Percentiles rank a stretch among this genome's conserved stretches.
These are phyloP conservation scores for Trogon melanurus DNA, from an alignment of 2,113 vertebrate species.

Conservation along the genomic window DNA sequence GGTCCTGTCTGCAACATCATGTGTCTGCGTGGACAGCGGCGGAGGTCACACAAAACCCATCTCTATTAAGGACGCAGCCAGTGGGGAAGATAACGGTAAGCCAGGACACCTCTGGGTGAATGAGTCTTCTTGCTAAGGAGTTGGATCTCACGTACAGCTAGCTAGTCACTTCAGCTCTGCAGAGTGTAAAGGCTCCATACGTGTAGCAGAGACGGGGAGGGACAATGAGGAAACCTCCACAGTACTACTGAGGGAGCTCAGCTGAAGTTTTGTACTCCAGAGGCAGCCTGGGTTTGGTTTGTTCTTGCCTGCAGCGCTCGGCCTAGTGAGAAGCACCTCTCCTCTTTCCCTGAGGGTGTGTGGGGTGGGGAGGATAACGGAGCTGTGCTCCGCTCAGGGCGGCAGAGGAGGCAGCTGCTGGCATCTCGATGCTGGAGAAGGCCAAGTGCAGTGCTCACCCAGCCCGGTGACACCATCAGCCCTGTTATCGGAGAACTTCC, in stretches of 20 bases:
- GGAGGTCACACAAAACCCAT: not conserved
- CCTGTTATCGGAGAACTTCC: accelerated
- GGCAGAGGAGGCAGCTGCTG: not conserved
- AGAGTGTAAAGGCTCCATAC: accelerated
- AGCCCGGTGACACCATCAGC: not conserved
- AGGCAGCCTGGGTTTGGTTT: not conserved
- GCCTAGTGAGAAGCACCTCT: not conserved
- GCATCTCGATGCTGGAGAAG: not conserved
- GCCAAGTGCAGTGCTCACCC: not conserved
- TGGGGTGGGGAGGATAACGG: too few species aligned
- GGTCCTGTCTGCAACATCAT: not conserved
- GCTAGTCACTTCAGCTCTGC: not conserved
- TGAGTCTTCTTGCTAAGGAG: not conserved
- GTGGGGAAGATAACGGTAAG: not conserved
- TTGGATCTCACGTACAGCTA: not conserved
- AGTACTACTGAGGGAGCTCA: not conserved
- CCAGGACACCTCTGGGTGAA: not conserved
- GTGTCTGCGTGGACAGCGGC: not conserved
- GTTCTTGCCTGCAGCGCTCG: not conserved
- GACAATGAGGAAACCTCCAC: not conserved
- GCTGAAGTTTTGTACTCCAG: accelerated
- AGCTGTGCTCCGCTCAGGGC: not conserved
- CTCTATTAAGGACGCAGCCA: not conserved
- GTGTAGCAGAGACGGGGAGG: not conserved
- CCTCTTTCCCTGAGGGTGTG: not conserved